Base-by-base conservation (phyloP, 2,888 invertebrate genomes). In the Abrostola tripartita region DNA sequence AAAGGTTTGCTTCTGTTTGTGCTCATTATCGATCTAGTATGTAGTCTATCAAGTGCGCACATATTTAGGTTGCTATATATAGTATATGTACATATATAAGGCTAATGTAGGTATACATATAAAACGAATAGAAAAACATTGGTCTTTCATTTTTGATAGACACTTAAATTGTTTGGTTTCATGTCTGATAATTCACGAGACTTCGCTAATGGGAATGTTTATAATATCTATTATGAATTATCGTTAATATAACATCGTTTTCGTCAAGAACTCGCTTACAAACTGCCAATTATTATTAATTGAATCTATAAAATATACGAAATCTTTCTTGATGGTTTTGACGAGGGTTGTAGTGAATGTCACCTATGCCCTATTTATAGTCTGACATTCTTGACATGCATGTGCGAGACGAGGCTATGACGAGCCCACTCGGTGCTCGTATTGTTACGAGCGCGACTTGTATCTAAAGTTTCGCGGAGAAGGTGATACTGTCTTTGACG, bases 371-470 rank as follows among this genome's bases (percentile, higher is more conserved):
- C 24, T 47, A 47, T 47, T 47, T 47, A 47, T 47, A 47, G 44
- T 9, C 44, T 47, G 14, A 37, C 37, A 56, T 61, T 68, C 57
- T 35, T 49, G 60, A 51, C 72, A 38, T 37, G 35, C 57, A 59
- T 64, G 55, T 68, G 56, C 36, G 41, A 59, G 9, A 10, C 6
- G 12, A 52, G 35, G 37, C 12, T 2, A 37, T 35, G 37, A 35
- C 6, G 47, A 44, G 35, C 50, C 36, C 11, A 35, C 36, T 50
- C 5, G 10, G 5, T 52, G 53, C 59, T 55, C 37, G 55, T 73
- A 64, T 76, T 75, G 77, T 76, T 58, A 61, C 41, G 35, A 11
- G 7, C 50, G 44, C 52, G 57, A 47, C 44, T 47, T 47, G 14
- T 47, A n/a, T n/a, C n/a, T n/a, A 14, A 57, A 76, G 53, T 67